Base-by-base conservation (phyloP, 1,140 invertebrate species). In the Lutraria rhynchaena region DNA sequence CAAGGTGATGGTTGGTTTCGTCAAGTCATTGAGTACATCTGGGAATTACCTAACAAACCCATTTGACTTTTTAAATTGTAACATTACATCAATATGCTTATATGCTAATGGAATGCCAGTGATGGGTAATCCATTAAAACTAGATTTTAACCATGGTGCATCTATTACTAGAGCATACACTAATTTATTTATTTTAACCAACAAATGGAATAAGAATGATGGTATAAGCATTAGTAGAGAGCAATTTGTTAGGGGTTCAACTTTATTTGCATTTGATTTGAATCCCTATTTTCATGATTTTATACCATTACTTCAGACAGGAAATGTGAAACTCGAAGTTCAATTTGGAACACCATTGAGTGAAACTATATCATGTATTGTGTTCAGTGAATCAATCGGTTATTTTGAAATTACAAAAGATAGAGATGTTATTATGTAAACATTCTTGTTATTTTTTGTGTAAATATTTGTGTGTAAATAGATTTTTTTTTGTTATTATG, bases 61-160 rank as follows among this genome's bases (percentile, higher is more conserved):
- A 24, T 71, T 73, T 49, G 11, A 69, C 29, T 69, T 65, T 33
- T 35, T 61, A 77, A 63, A 65, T 29, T 77, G 74, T 77, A 33
- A 65, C 11, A 57, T 57, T 27, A 46, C 13, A 31, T 44, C 31
- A 22, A 78, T 78, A 35, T 67, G 77, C 27, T n/a, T 70, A 31
- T 80, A 69, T 70, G 61, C 35, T 24, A 51, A 80, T 31, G 76
- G 76, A 37, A 9, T 78, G n/a, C 76, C 76, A 15, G 65, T 70
- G 22, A 7, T 3, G 29, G 55, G 67, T 9, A 71, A 63, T 53
- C 67, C 67, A 57, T 51, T 81, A n/a, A 70, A 81, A 35, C 9
- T 71, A 35, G 31, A 71, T 49, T 71, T 81, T 41, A 49, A 33
- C 44, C 22, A 81, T 0, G 78, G 78, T 3, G 0, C 4, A 29